Percentiles rank a stretch among this genome's conserved stretches.
phyloP scores from a whole-genome alignment of 2,797 vertebrate genomes.

The Meriones psammophilus region DNA sequence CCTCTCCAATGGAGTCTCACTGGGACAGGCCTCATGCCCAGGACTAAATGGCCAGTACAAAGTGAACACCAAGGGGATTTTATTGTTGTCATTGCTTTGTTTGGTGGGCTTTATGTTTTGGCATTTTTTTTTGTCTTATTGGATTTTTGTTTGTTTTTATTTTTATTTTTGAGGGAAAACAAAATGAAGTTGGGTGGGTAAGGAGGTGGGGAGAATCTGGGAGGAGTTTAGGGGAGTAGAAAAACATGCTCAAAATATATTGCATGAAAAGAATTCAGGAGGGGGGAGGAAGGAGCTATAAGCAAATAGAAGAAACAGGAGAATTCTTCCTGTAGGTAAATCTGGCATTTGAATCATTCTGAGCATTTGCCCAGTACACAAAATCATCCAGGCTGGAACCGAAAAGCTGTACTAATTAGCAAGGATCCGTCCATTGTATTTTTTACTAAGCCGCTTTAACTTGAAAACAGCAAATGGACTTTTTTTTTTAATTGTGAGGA shows the following conservation, averaged over 20 bases:
- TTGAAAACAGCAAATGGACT: neutral
- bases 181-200: neutral
- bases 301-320: neutral
- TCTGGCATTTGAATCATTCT: neutral
- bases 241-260: neutral
- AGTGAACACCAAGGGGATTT: neutral
- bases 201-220: neutral
- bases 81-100: neutral
- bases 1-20: neutral
- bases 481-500: conserved; percentile 21
- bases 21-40: neutral
- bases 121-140: neutral
- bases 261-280: neutral
- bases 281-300: too few relatives aligned
- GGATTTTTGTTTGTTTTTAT: neutral
- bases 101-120: neutral
- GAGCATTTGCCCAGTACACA: neutral
- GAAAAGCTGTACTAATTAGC: neutral
- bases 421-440: neutral
- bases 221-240: neutral
- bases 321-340: neutral
- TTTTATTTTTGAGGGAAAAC: neutral
- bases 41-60: neutral
- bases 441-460: conserved; percentile 14
- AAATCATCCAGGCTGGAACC: neutral